Evolutionary conservation across 1,140 invertebrate genomes (phyloP).

Genomic region (Callitettix versicolor): DNA sequence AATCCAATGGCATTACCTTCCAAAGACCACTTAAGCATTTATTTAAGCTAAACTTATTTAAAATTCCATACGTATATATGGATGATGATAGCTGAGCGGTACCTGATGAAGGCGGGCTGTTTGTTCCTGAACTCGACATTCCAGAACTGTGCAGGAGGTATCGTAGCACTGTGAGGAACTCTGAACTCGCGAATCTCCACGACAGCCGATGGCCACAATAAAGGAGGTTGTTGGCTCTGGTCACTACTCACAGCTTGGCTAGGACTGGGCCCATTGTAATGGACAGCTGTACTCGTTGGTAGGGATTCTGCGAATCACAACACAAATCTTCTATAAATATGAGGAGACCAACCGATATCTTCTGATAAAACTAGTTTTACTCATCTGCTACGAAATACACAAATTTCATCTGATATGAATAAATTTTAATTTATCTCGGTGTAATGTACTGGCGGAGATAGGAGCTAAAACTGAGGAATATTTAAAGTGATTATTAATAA

Average conservation of each 20-base stretch:
- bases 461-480: too few species aligned
- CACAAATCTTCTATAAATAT: conserved; percentile 5
- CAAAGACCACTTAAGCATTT: too few species aligned
- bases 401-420: too few species aligned
- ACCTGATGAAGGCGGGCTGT: conserved; percentile 66
- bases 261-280: conserved; percentile 37
- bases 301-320: conserved; percentile 44
- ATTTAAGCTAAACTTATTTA: too few species aligned
- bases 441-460: too few species aligned
- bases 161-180: conserved; percentile 64
- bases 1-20: too few species aligned
- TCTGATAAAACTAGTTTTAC: not conserved
- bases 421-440: too few species aligned
- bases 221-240: conserved; percentile 39
- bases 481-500: too few species aligned
- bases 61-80: too few species aligned
- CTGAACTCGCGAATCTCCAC: conserved; percentile 70
- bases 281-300: conserved; percentile 55
- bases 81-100: too few species aligned
- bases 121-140: conserved; percentile 81
- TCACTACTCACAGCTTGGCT: conserved; percentile 27
- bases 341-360: conserved; percentile 11
- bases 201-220: conserved; percentile 48
- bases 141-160: conserved; percentile 85
- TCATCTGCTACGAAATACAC: too few species aligned